These are phyloP conservation scores for Balaeniceps rex DNA, from an alignment of 2,113 vertebrate genomes.

Conservation along the genomic window DNA sequence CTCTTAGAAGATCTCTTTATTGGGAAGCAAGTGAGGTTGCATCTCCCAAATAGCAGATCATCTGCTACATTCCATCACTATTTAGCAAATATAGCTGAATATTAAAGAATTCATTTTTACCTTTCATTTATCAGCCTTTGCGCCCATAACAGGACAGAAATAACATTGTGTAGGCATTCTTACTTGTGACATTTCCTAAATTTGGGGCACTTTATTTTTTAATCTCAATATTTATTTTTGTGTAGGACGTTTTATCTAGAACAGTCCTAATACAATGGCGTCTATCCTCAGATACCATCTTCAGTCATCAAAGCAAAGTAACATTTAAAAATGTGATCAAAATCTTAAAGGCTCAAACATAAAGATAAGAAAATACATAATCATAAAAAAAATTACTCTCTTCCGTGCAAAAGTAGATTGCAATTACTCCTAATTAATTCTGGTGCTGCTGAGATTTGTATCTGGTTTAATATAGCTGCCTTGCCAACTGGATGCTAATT, in stretches of 20 bases:
- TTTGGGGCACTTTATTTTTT: background rate
- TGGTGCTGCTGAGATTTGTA: slow-evolving; percentile 16
- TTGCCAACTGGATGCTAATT: slow-evolving; percentile 25
- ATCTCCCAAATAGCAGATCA: background rate
- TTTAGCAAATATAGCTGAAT: background rate
- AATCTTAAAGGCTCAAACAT: background rate
- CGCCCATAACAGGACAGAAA: background rate
- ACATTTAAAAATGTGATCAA: background rate
- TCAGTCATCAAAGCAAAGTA: background rate
- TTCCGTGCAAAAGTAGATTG: background rate
- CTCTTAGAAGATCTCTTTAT: background rate
- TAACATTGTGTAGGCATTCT: background rate
- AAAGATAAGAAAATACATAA: slow-evolving; percentile 32
- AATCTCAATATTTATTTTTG: background rate
- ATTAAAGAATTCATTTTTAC: background rate
- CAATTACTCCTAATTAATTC: slow-evolving; percentile 53
- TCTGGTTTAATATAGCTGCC: slow-evolving; percentile 25
- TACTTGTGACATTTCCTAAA: background rate
- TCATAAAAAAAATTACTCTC: background rate
- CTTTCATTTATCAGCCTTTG: background rate
- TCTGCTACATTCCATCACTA: background rate
- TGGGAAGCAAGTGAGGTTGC: background rate
- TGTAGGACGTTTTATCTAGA: background rate
- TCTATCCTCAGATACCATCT: background rate
- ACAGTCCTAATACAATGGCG: background rate